Evolutionary conservation across 1,140 invertebrate species (phyloP), one percentile per base, ranked within the genome.

Genomic region (Metaphire vulgaris): DNA sequence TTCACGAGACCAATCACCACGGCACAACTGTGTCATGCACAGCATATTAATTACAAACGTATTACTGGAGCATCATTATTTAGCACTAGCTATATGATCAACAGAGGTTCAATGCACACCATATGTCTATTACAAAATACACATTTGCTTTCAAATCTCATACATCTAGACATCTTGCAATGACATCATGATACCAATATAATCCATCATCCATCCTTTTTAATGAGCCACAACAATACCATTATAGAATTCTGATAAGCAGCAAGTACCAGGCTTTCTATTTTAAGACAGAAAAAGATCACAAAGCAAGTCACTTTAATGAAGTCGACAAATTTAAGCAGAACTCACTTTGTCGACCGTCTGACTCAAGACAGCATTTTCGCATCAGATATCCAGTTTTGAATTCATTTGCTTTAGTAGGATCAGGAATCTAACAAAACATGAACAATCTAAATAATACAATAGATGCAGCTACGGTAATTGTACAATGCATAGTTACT

Each of bases 301-400:
- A 15, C 21, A 2, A 2, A 70, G 21, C 21, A 31, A 21, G 1
- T 29, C 29, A 6, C 16, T 29, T 0, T 32, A 71, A 71, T 32
- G 29, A n/a, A 32, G 30, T 71, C 28, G 32, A 71, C 26, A 1
- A 71, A 14, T 30, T n/a, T 29, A 33, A 2, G 2, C 30, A 67
- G 30, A n/a, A 69, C 90, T 90, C 86, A 97, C 95, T 98, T 89
- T 92, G 93, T 86, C 97, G 97, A 75, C 93, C 95, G 85, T 97
- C 97, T 26, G 92, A 89, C 82, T 98, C 96, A 81, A 93, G 91
- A 84, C 95, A 97, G 82, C 94, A 95, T 87, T 99, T 99, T 74
- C 96, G 89, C 93, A 98, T 96, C 64, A 99, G 92, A 87, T 97
- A 98, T n/a, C 41, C 41, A 56, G 41, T 56, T 21, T 56, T 56